phyloP scores from a whole-genome alignment of 2,888 invertebrate species.

The Lomographa bimaculata region DNA sequence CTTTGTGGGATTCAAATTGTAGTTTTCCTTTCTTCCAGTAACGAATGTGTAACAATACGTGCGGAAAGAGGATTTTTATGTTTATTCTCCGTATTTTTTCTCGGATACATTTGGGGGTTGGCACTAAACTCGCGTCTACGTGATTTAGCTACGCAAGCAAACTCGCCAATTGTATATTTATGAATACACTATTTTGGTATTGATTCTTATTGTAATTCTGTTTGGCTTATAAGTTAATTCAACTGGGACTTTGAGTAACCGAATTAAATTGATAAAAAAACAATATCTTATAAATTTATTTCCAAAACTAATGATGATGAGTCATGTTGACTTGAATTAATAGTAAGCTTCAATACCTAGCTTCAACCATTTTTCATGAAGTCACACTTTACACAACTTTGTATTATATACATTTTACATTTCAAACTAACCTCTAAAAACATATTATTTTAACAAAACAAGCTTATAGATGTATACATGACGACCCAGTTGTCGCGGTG shows the following conservation, averaged over 20 bases:
- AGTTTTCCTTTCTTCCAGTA: slow-evolving; percentile 67
- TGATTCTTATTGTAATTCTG: slow-evolving; percentile 38
- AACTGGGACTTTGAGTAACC: slow-evolving; percentile 24
- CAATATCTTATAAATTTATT: too few species aligned
- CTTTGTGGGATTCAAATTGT: slow-evolving; percentile 73
- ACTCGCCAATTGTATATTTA: slow-evolving; percentile 80
- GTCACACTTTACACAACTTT: too few species aligned
- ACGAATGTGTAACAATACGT: slow-evolving; percentile 77
- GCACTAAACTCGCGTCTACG: slow-evolving; percentile 55
- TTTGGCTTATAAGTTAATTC: slow-evolving; percentile 29
- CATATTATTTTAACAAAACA: too few species aligned
- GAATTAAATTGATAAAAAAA: slow-evolving; percentile 23
- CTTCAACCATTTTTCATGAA: too few species aligned
- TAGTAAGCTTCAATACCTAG: too few species aligned
- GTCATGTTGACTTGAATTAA: too few species aligned
- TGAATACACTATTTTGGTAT: slow-evolving; percentile 70
- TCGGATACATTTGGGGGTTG: slow-evolving; percentile 60
- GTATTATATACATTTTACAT: too few species aligned
- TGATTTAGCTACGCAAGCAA: slow-evolving; percentile 70
- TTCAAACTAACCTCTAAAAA: too few species aligned
- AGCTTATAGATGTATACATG: too few species aligned
- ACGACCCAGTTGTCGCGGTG: too few species aligned
- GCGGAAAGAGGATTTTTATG: slow-evolving; percentile 62
- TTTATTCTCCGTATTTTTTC: slow-evolving; percentile 60
- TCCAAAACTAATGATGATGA: too few species aligned